These are phyloP conservation scores for Cremastinae sp. DNA, from an alignment of 2,888 invertebrate species.

Conservation along the genomic window DNA sequence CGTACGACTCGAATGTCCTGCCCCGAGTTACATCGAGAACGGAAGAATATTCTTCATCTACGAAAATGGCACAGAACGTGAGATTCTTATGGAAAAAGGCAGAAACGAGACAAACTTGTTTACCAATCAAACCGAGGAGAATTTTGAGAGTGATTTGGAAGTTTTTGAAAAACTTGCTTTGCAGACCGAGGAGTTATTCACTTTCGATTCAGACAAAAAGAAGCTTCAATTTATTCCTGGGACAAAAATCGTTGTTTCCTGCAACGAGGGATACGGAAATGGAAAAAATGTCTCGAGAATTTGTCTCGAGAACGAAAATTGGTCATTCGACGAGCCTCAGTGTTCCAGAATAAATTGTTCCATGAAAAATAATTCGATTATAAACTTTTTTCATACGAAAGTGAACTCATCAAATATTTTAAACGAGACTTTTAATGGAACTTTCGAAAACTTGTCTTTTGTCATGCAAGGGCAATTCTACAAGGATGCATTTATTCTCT, in stretches of 20 bases:
- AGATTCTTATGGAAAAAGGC: constrained; percentile 35
- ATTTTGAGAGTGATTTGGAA: constrained; percentile 32
- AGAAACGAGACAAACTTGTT: too few species aligned
- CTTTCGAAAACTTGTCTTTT: constrained; percentile 59
- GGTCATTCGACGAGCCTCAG: constrained; percentile 83
- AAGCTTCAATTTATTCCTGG: constrained; percentile 64
- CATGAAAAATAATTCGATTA: constrained; percentile 63
- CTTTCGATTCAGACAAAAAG: neutral
- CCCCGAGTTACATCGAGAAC: constrained; percentile 64
- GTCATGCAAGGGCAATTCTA: constrained; percentile 66
- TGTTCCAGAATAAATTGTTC: constrained; percentile 79
- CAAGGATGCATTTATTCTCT: constrained; percentile 64
- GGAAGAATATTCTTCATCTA: constrained; percentile 64
- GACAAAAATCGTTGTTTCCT: constrained; percentile 72
- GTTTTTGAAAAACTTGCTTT: constrained; percentile 31
- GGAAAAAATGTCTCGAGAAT: constrained; percentile 81
- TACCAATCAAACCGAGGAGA: neutral
- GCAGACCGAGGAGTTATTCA: constrained; percentile 26
- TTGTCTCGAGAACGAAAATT: constrained; percentile 84
- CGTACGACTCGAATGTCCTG: constrained; percentile 67
- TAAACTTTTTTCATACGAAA: constrained; percentile 52
- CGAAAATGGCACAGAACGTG: constrained; percentile 45
- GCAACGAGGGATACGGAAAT: constrained; percentile 83
- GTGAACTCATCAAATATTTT: neutral
- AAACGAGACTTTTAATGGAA: constrained; percentile 14